Evolutionary conservation across 1,140 invertebrate species (phyloP), one percentile per base, ranked within the genome.

Genomic region (Pachypeltis micranthus): DNA sequence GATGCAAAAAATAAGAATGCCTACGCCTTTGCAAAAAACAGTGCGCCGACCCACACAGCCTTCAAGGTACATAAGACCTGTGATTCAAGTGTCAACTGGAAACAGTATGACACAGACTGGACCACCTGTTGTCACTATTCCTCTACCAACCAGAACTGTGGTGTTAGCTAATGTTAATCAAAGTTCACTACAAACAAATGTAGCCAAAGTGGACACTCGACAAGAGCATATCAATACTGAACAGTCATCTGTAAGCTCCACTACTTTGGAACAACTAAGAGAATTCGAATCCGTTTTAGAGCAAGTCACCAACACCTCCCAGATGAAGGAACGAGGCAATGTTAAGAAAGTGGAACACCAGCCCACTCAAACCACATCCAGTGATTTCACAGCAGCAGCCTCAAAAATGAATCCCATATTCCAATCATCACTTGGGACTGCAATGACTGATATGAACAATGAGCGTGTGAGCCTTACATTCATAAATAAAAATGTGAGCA

Each of bases 261-360:
- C 77, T 1, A 88, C 86, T 10, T 71, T 88, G 24, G 86, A 90
- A 71, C 87, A 89, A 68, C 70, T 90, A 3, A 75, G 86, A 31
- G 87, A 90, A 72, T 90, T 90, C 69, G 87, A 90, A 71, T 86
- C 86, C 73, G 86, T 90, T 0, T 75, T 89, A 44, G 86, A 90
- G 71, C 85, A 88, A 74, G 83, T 88, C 1, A 67, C 66, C 1
- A 70, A 70, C 56, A 71, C 66, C 29, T 70, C 69, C 27, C 67
- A 69, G 44, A 68, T 71, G 69, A 88, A 88, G 69, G 85, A 88
- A 72, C 74, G 85, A 44, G 86, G 84, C 63, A 82, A 80, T 1
- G 81, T 81, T 2, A 66, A 67, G 54, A 67, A 61, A 59, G 59
- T 39, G 12, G 59, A 66, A 31, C 47, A 14, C 56, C 29, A 61